phyloP scores from a whole-genome alignment of 2,113 vertebrate genomes.

The Malurus cyaneus region DNA sequence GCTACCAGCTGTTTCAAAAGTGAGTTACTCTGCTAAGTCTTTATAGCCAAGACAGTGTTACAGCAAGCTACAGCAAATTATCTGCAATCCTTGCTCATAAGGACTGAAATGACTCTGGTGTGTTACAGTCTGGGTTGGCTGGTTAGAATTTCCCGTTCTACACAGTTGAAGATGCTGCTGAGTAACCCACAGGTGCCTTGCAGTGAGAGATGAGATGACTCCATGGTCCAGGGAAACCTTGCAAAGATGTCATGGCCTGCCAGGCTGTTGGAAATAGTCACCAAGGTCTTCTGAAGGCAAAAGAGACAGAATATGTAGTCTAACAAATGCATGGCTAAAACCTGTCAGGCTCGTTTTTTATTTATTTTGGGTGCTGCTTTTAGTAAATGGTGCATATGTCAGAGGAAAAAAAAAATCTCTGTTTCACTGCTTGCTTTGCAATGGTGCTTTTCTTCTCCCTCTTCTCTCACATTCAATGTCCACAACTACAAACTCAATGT shows the following conservation, averaged over 20 bases:
- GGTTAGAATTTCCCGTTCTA: background rate
- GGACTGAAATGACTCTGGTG: background rate
- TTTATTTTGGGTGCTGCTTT: background rate
- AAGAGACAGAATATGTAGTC: background rate
- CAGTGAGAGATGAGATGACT: background rate
- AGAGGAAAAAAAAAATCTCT: background rate
- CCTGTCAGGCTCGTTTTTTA: background rate
- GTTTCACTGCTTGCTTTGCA: background rate
- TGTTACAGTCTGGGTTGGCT: background rate
- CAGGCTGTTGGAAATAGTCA: background rate
- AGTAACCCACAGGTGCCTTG: background rate
- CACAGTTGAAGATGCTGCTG: background rate
- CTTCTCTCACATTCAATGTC: background rate
- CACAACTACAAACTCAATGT: no score
- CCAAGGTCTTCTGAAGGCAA: background rate
- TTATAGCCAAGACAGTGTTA: background rate
- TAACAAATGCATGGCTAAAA: background rate
- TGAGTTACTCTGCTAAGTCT: background rate
- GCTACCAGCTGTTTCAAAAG: background rate
- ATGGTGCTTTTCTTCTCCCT: background rate
- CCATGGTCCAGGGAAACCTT: background rate
- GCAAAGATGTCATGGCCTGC: background rate
- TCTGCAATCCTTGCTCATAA: background rate
- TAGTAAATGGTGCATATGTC: rapidly evolving
- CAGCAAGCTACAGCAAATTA: background rate